Evolutionary conservation across 1,140 invertebrate genomes (phyloP), one percentile per base, ranked within the genome.

Genomic region (Ephestia elutella): DNA sequence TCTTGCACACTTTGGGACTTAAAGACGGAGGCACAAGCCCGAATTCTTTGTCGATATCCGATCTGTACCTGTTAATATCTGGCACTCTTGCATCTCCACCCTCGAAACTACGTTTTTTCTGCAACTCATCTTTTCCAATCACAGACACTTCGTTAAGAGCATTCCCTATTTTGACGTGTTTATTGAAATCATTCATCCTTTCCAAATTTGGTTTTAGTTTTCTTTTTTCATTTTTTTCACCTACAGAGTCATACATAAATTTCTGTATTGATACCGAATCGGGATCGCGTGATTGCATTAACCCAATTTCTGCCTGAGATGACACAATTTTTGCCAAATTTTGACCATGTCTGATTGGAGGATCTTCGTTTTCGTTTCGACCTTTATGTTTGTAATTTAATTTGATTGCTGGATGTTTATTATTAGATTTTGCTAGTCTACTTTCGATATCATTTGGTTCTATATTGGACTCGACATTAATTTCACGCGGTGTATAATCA

Each of bases 161-260:
- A 63, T 88, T 89, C 15, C 78, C 86, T 59, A 87, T 67, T 63
- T 87, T 88, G 0, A 87, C 65, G 28, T 77, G 60, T 62, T 84
- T 82, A 54, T 79, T 63, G 58, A 87, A 85, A 63, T 75, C 70
- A 59, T 65, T 64, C 50, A 64, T 63, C 30, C 48, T 68, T 21
- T 56, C 28, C 20, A 53, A 17, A 28, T 65, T 57, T 38, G 56
- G 44, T 48, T 57, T 17, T 59, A 11, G 54, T 5, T 61, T 67
- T 74, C 15, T 66, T 20, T 20, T 54, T 57, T 68, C 68, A 55
- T 62, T 49, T 63, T 66, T 67, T 18, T 51, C 63, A 20, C 76
- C 71, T 53, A 80, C 68, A 68, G 59, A 82, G 8, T 76, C 78
- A 53, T 81, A 75, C 63, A 84, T 84, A 54, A 79, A 81, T 73